phyloP scores from a whole-genome alignment of 2,888 invertebrate genomes.

The Altica lythri region DNA sequence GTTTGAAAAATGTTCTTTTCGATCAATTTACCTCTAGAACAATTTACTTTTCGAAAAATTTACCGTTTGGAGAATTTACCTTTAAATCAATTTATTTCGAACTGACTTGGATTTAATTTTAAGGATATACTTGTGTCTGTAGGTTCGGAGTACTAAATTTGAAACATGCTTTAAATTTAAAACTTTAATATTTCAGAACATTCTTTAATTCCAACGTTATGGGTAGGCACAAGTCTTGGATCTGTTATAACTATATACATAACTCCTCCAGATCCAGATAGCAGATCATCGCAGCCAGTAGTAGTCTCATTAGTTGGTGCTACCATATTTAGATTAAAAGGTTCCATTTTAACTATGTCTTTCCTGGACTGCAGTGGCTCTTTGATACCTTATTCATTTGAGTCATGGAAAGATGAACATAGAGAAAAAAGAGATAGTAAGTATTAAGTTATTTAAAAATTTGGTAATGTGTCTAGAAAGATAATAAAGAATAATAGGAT shows the following conservation, averaged over 20 bases:
- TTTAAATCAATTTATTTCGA: no score
- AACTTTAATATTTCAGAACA: conserved; percentile 84
- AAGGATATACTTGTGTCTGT: no score
- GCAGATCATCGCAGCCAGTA: conserved; percentile 82
- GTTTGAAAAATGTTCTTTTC: no score
- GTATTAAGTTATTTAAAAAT: conserved; percentile 30
- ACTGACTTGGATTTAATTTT: no score
- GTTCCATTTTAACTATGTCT: conserved; percentile 90
- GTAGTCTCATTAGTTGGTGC: conserved; percentile 93
- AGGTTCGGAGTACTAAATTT: no score
- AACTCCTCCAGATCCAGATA: conserved; percentile 79
- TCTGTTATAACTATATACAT: conserved; percentile 93
- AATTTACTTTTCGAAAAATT: no score
- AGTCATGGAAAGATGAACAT: conserved; percentile 91
- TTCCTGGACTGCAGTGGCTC: conserved; percentile 96
- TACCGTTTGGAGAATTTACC: no score
- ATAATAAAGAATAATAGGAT: conserved; percentile 5
- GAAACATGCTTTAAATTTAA: no score
- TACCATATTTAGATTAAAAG: conserved; percentile 94
- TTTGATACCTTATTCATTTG: conserved; percentile 86
- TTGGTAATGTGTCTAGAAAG: neutral
- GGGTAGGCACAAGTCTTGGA: conserved; percentile 97
- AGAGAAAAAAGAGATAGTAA: conserved; percentile 62
- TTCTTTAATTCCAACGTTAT: conserved; percentile 84
- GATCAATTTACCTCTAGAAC: no score